These are phyloP conservation scores for Junonia oenone DNA, from an alignment of 2,888 invertebrate genomes.

Conservation along the genomic window DNA sequence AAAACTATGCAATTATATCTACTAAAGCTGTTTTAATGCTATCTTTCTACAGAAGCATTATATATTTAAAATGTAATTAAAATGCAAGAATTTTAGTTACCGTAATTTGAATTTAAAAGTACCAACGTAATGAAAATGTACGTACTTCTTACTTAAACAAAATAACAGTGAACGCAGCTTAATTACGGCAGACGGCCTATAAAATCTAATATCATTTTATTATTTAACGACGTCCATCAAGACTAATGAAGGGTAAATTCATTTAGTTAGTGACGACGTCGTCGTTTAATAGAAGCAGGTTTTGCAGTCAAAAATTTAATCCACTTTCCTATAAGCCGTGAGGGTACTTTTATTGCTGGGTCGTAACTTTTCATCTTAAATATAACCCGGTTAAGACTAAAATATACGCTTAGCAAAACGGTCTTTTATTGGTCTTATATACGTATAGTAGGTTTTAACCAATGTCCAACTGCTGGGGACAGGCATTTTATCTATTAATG, in stretches of 20 bases:
- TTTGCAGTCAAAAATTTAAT: slow-evolving; percentile 26
- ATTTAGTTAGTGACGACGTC: slow-evolving; percentile 36
- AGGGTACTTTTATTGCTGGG: slow-evolving; percentile 19
- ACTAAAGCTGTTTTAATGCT: background rate
- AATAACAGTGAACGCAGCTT: slow-evolving; percentile 25
- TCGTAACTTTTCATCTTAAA: slow-evolving; percentile 15
- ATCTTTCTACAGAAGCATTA: background rate
- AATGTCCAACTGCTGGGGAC: no score
- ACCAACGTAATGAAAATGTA: slow-evolving; percentile 16
- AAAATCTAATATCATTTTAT: slow-evolving; percentile 36
- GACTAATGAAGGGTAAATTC: slow-evolving; percentile 52
- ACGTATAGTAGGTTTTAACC: background rate
- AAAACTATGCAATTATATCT: background rate
- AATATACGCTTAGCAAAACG: background rate
- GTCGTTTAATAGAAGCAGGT: slow-evolving; percentile 30
- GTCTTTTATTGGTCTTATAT: background rate
- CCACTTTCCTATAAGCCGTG: slow-evolving; percentile 17
- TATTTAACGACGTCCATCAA: slow-evolving; percentile 46
- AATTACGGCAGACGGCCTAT: slow-evolving; percentile 32
- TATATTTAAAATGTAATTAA: background rate
- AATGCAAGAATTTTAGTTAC: slow-evolving; percentile 1
- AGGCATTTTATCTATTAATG: no score
- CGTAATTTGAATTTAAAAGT: slow-evolving; percentile 6
- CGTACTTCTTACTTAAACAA: slow-evolving; percentile 14
- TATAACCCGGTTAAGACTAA: background rate